phyloP scores from a whole-genome alignment of 2,113 vertebrate species.

The Oxyruncus cristatus region DNA sequence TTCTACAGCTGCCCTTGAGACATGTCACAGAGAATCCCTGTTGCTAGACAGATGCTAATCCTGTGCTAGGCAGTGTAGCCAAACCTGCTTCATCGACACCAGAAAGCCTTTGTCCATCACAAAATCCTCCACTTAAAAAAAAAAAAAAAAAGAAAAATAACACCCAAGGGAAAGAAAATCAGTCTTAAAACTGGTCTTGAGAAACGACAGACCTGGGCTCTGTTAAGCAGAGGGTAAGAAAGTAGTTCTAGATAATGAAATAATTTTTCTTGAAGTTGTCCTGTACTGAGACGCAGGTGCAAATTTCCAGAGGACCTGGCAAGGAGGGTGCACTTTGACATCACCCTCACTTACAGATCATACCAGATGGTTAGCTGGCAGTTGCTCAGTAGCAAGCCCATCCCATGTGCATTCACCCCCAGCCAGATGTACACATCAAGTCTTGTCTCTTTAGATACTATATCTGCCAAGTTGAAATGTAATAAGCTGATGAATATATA shows the following conservation, averaged over 20 bases:
- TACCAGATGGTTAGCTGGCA: constrained; percentile 61
- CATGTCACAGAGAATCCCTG: constrained; percentile 37
- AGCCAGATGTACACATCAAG: constrained; percentile 46
- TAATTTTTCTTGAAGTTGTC: neutral
- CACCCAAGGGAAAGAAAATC: neutral
- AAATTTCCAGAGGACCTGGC: neutral
- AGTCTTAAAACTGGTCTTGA: neutral
- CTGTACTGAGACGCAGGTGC: neutral
- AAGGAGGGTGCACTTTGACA: constrained; percentile 51
- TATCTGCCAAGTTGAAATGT: constrained; percentile 28
- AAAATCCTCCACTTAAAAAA: neutral
- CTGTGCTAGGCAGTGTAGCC: neutral
- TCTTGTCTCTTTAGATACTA: constrained; percentile 28
- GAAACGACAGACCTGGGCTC: neutral
- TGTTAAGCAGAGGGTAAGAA: neutral
- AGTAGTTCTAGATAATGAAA: neutral
- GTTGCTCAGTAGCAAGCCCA: constrained; percentile 45
- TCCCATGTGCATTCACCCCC: constrained; percentile 35
- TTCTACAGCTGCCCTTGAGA: constrained; percentile 44
- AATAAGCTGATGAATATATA: constrained; percentile 5
- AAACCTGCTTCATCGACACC: neutral
- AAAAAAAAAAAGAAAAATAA: neutral
- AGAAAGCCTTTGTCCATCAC: neutral
- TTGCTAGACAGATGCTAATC: constrained; percentile 44
- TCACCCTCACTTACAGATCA: constrained; percentile 32